These are phyloP conservation scores for Alca torda DNA, from an alignment of 2,797 vertebrate species.

Conservation along the genomic window DNA sequence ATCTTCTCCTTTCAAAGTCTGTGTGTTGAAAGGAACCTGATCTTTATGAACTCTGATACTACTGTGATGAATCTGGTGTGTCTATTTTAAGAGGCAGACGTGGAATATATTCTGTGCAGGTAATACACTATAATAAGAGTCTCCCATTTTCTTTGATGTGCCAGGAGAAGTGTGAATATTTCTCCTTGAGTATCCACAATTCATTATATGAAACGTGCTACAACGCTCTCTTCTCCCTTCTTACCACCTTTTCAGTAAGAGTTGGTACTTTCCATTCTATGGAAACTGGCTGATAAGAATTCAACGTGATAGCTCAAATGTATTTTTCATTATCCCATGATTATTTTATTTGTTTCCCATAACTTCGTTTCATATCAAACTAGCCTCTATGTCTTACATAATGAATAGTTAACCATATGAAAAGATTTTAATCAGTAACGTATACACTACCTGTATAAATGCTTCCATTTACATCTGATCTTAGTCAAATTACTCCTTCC, in stretches of 20 bases:
- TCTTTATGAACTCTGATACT: neutral
- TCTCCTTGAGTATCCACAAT: neutral
- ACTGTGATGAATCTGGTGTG: neutral
- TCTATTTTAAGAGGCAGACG: neutral
- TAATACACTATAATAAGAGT: neutral
- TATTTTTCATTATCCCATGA: neutral
- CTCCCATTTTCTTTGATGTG: neutral
- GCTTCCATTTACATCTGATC: neutral
- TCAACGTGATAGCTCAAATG: neutral
- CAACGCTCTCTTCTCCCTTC: neutral
- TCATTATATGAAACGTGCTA: neutral
- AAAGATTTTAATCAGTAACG: neutral
- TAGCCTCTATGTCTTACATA: neutral
- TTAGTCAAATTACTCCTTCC: neutral
- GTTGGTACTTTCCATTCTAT: neutral
- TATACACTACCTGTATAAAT: neutral
- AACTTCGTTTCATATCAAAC: neutral
- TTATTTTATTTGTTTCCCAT: neutral
- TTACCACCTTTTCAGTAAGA: neutral
- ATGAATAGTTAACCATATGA: neutral
- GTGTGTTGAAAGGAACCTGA: neutral
- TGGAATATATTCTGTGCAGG: neutral
- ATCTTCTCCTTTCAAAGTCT: neutral
- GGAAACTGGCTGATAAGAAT: neutral
- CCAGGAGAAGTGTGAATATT: neutral